Evolutionary conservation across 2,113 vertebrate genomes (phyloP), one percentile per base, ranked within the genome.

Genomic region (Pteronura brasiliensis): DNA sequence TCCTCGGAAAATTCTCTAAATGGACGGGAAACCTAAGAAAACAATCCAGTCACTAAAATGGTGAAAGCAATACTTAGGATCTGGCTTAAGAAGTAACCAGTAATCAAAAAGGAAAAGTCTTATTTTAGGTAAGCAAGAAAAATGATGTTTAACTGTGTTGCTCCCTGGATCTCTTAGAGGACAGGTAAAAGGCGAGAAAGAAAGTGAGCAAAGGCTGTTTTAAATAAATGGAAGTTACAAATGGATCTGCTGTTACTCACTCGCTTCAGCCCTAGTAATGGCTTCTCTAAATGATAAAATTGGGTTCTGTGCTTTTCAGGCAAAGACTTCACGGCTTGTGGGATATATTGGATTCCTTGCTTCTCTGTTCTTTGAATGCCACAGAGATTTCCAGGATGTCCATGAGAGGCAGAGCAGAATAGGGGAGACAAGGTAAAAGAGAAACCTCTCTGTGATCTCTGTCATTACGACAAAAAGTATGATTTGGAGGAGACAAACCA

Each of bases 1-100:
- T 39, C 89, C 63, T 36, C 92, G 87, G 69, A 71, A 96, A 93
- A 36, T 74, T 97, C 93, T 95, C 77, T 77, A 83, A 89, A 94
- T 55, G 74, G 7, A 95, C n/a, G 6, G 67, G 47, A 92, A 96
- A 76, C 63, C 74, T 57, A 97, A 95, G 55, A 84, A 84, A 95
- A 93, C 14, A 77, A 93, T 72, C 55, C n/a, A 57, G 82, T 79
- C 80, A 87, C 44, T 52, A 63, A 74, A 93, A 95, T 8, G 25
- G 74, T 69, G 34, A 93, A 96, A 94, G 42, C 49, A 83, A 52
- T 14, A 72, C 36, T 42, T 44, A 93, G 63, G 55, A 57, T 61
- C 7, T 90, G 15, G 47, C 69, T 76, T 85, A 76, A 90, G 74
- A 94, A 85, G 72, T n/a, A 84, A 63, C 3, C 71, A 79, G n/a